Evolutionary conservation across 1,140 invertebrate species (phyloP), one percentile per base, ranked within the genome.

Genomic region (Lasioglossum albipes): DNA sequence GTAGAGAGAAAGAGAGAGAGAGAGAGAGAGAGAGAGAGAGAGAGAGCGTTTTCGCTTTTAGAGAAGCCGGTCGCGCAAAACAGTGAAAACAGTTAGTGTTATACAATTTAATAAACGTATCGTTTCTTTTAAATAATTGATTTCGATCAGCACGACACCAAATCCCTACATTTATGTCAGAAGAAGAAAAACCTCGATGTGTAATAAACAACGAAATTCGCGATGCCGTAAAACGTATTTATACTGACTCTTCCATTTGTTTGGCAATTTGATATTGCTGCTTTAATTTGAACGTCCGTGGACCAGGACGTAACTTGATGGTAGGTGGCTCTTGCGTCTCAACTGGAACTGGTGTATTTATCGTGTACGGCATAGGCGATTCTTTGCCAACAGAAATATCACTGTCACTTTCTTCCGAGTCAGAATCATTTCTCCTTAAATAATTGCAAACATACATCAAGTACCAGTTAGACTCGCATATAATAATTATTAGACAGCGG

Each of bases 371-470:
- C 3, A 70, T 13, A 54, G 84, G 45, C 42, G 76, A 65, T 9
- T 90, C 87, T 64, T 73, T 82, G 42, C 91, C 91, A 70, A 93
- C 88, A 13, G 92, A 93, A 64, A 93, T 90, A 73, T 91, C 89
- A 59, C 88, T 90, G 64, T 82, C 89, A 69, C 84, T 89, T 61
- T 91, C 89, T 16, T 86, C 71, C 0, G 64, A 82, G 61, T 79
- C 69, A 22, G 52, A 61, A 59, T n/a, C 20, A 75, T 27, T 75
- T 13, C 62, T 79, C n/a, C 16, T 18, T 9, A 42, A 57, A 77
- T n/a, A 76, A 16, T 7, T 68, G 27, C 9, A 54, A 7, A 49
- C 27, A 54, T 4, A 42, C 10, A 36, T 41, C 20, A 22, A 69
- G 7, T 16, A 7, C 18, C 18, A 61, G 52, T 65, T 52, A 45